Percentiles rank a stretch among this genome's conserved stretches.
Conservation (phyloP, 1,140 invertebrate species). For the Stenopsyche tienmushanensis region DNA sequence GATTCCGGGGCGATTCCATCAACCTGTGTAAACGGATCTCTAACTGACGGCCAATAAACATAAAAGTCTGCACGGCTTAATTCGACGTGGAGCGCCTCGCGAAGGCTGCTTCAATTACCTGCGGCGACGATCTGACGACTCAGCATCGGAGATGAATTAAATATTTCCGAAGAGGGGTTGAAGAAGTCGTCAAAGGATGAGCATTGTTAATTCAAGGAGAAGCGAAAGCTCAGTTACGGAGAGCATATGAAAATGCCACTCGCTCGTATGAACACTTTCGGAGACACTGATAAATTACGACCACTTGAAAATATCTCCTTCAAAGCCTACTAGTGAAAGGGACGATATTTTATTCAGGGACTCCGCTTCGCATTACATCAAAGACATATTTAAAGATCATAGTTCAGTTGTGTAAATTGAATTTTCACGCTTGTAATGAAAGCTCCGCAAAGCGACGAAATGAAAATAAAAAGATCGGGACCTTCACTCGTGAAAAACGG, state of each 20-base stretch:
- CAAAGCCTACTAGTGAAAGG: constrained; percentile 11
- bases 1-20: neutral
- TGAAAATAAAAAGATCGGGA: neutral
- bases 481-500: neutral
- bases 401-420: neutral
- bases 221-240: constrained; percentile 2
- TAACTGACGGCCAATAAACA: neutral
- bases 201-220: constrained; percentile 12
- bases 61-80: too few relatives aligned
- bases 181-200: neutral
- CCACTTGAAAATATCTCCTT: constrained; percentile 15
- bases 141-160: too few relatives aligned
- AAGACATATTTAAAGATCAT: neutral
- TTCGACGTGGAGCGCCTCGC: too few relatives aligned
- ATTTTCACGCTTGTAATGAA: neutral
- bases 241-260: neutral
- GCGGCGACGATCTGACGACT: too few relatives aligned
- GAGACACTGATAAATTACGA: constrained; percentile 17
- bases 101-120: too few relatives aligned
- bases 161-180: too few relatives aligned
- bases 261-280: constrained; percentile 3
- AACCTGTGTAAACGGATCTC: neutral
- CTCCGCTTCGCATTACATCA: neutral
- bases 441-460: neutral
- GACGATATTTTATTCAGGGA: constrained; percentile 14